Conservation (phyloP, 37 sponge, comb jelly and placozoan species). For the Aplysina aerophoba region DNA sequence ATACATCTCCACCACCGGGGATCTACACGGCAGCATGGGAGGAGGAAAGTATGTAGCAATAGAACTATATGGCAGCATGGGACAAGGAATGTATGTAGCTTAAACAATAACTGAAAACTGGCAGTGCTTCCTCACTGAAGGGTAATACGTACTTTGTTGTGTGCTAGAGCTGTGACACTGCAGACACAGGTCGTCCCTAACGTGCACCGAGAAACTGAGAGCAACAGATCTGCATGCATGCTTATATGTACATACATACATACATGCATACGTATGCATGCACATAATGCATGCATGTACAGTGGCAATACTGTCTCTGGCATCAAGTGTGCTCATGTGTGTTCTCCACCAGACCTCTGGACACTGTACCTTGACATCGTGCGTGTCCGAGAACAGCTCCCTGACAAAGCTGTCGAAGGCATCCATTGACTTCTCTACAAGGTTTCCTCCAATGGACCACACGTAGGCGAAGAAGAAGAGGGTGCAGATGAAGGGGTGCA, state of each 20-base stretch:
- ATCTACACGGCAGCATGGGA: conserved; percentile 46
- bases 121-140: no score
- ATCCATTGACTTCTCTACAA: conserved; percentile 88
- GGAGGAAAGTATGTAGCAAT: neutral
- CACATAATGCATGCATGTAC: no score
- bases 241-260: conserved; percentile 7
- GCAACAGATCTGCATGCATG: neutral
- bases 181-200: no score
- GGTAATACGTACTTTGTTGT: no score
- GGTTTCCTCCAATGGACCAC: conserved; percentile 94
- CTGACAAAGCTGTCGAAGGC: conserved; percentile 87
- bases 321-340: no score
- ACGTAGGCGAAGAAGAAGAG: conserved; percentile 90
- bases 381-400: conserved; percentile 85
- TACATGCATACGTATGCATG: neutral
- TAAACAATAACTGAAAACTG: no score
- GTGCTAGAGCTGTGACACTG: no score
- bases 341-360: no score
- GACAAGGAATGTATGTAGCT: no score
- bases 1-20: conserved; percentile 91
- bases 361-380: conserved; percentile 81
- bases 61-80: neutral
- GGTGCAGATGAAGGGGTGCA: conserved; percentile 90
- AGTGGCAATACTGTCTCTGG: no score
- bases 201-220: neutral